Evolutionary conservation across 2,113 vertebrate species (phyloP), one percentile per base, ranked within the genome.

Genomic region (Heterotis niloticus): DNA sequence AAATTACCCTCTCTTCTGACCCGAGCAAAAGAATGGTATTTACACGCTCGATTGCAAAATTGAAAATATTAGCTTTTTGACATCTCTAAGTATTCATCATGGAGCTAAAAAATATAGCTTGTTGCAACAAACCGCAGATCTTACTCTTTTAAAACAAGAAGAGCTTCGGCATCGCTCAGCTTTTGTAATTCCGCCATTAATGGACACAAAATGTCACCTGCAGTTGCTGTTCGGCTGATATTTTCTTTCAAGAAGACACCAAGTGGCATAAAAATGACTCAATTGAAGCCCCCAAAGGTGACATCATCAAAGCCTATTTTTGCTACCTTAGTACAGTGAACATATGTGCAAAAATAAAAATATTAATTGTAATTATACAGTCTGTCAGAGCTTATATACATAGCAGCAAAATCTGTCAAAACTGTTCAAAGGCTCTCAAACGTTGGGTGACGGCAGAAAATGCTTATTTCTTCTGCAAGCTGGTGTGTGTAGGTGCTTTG

Each of bases 341-440:
- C 84, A 83, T 84, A 81, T 83, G 88, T 82, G 81, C 52, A 81
- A 70, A 76, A 75, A 75, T 44, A 44, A 44, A 44, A 44, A 44
- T 86, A 89, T 92, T 81, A 86, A 88, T 89, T 91, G 88, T 89
- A 92, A 92, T 91, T 88, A 88, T 69, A 78, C 56, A 59, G 23
- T 11, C 79, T 84, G 81, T 84, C 79, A 82, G 34, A 84, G 89
- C 88, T 88, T 86, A 78, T 86, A 88, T 44, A 44, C 34, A 44
- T 82, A 86, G 79, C 10, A 82, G 84, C 84, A 86, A 92, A 93
- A 93, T 93, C 91, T 93, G 90, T 93, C 90, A 92, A 84, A 88
- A 81, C 86, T 86, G 86, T 89, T 90, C 85, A 89, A 83, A 86
- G 86, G 86, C 84, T 83, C 82, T 69, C 87, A 78, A 68, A 83